Base-by-base conservation (phyloP, 2,797 vertebrate genomes). In the Muraenolepis orangiensis region DNA sequence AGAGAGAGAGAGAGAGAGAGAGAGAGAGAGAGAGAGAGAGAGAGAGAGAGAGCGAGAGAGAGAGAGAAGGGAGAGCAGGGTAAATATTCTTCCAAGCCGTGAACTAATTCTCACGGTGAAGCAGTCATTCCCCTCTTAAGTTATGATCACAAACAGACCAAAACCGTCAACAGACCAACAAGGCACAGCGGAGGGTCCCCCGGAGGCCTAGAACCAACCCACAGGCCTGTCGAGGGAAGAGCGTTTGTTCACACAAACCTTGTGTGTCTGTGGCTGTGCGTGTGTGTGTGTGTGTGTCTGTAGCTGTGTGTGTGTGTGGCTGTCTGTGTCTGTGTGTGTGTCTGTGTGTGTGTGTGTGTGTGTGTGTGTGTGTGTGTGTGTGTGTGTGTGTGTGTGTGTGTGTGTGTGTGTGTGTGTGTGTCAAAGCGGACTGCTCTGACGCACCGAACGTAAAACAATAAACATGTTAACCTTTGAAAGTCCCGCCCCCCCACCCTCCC, bases 31-130 rank as follows among this genome's bases (percentile, higher is more conserved):
- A 51, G 42, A 51, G 0, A 20, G 42, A 46, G 42, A 51, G 42
- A 51, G 42, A 51, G 42, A n/a, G 40, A 42, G 40, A 16, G 16
- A 14, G 40, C 13, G 42, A 61, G 72, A 6, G 74, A 70, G 71
- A 29, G 1, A 3, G 73, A 38, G 81, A 28, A 30, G 71, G 78
- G 67, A 73, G n/a, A 46, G 76, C 72, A 82, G 77, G 72, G 72
- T 78, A 89, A 87, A 91, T 73, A 87, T 57, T 83, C 76, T 75
- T 78, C 74, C 64, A 68, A 67, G 76, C 14, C 23, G 4, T 4
- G 31, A 69, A n/a, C 13, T 42, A 72, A 72, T 72, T 78, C 68
- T 76, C 51, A n/a, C 32, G 6, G 81, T 81, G 82, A 82, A 74
- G 70, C 61, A 72, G 70, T 77, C 40, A 16, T 16, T 42, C 40